Evolutionary conservation across 2,797 vertebrate species (phyloP).

Genomic region (Muraenolepis orangiensis): DNA sequence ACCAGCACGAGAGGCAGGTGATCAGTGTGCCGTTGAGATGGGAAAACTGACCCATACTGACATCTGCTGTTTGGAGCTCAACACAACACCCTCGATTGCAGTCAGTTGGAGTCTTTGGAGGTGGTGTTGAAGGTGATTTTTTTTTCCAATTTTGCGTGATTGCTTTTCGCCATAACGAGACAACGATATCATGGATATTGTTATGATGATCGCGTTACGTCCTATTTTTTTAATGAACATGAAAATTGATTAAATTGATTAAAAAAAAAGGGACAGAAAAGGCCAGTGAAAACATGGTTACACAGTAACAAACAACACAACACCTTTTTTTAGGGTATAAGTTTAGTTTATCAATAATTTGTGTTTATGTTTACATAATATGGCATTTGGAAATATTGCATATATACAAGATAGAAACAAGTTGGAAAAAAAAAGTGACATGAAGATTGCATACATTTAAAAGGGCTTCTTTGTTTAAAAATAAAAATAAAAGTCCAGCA

Average conservation of each 20-base stretch:
- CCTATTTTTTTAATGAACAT: not conserved
- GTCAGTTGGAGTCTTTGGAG: not conserved
- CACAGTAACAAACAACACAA: not conserved
- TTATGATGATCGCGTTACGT: not conserved
- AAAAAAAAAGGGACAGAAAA: not conserved
- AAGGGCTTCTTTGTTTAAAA: not conserved
- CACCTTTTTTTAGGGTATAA: not conserved
- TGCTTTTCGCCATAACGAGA: not conserved
- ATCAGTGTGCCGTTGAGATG: not conserved
- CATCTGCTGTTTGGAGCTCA: not conserved
- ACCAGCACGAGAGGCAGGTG: not conserved
- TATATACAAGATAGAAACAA: not conserved
- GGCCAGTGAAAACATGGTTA: too few species aligned
- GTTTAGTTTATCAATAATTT: not conserved
- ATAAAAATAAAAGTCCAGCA: constrained; percentile 12
- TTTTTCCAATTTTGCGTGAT: not conserved
- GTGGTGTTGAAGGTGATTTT: not conserved
- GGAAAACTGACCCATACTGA: not conserved
- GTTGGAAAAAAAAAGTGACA: not conserved
- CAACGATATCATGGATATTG: not conserved
- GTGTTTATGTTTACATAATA: not conserved
- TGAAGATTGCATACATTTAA: constrained; percentile 1
- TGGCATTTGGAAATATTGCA: constrained; percentile 2
- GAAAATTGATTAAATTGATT: not conserved
- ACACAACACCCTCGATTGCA: not conserved